Conservation (phyloP, 1,140 invertebrate species). For the Watersipora subatra region DNA sequence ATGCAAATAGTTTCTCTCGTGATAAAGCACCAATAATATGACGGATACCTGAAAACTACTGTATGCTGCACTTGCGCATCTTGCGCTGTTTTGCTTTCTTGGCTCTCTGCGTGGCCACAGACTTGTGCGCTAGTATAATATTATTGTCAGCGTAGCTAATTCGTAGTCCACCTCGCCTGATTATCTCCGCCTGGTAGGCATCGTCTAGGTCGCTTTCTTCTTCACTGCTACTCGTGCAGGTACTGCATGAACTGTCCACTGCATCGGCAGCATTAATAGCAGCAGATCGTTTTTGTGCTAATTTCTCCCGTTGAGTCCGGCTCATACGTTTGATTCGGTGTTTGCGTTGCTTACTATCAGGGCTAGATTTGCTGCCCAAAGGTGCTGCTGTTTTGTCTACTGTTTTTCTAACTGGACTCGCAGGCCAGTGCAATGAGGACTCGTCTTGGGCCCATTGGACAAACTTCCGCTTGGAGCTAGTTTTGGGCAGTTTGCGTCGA, state of each 20-base stretch:
- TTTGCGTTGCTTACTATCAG: no score
- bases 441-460: background rate
- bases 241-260: constrained; percentile 36
- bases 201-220: background rate
- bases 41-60: no score
- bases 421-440: background rate
- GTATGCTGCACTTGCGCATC: background rate
- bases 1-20: no score
- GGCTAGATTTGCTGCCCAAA: no score
- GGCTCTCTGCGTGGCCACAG: background rate
- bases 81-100: background rate
- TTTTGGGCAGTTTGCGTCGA: background rate
- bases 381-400: no score
- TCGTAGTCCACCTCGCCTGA: background rate
- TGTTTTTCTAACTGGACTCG: background rate
- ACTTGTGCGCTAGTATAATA: background rate
- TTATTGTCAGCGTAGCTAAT: background rate
- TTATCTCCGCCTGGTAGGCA: background rate
- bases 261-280: constrained; percentile 24
- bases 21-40: no score
- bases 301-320: background rate
- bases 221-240: background rate
- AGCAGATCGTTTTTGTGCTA: background rate
- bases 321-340: no score
- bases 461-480: background rate